Base-by-base conservation (phyloP, 2,113 vertebrate genomes). In the Larimichthys polyactis region DNA sequence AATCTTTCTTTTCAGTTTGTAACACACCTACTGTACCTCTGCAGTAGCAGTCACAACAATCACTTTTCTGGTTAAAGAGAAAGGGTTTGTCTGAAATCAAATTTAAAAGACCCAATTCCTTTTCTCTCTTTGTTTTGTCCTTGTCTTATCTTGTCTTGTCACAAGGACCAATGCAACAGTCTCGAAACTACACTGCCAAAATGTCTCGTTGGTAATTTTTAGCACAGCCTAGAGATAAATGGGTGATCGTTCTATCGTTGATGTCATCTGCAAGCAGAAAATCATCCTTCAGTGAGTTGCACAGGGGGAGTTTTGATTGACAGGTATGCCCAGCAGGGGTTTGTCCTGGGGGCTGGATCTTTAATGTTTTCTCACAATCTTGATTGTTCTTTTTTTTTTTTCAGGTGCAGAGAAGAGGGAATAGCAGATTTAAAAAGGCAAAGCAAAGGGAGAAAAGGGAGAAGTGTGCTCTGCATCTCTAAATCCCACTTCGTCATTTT, bases 161-260 rank as follows among this genome's bases (percentile, higher is more conserved):
- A 36, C 57, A 57, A 71, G 60, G 85, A 92, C 90, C 86, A 88
- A 87, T 91, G 77, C 75, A 79, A 81, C 83, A 76, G 24, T 73
- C 64, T 82, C 81, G 75, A 73, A 82, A 89, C 87, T 29, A 84
- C 63, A 75, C 78, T 75, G 84, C 78, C 80, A 89, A 8, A 84
- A 87, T 66, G 84, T 80, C 86, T 92, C 57, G 58, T 78, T 83
- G 83, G 74, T 85, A 71, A 90, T 92, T 90, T 85, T 86, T 78
- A 78, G 87, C 82, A 71, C 86, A 89, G 88, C 88, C 73, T 75
- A 71, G 70, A 92, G 92, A 93, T 90, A 87, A 88, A 92, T 81
- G 75, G 87, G 36, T 69, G 86, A 90, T 80, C 62, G 29, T 82
- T 87, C 71, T 87, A 86, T 91, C 86, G 52, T 70, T 62, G 83